Percentiles rank a stretch among this genome's conserved stretches.
Evolutionary conservation across 2,113 vertebrate genomes (phyloP).

Genomic region (Laterallus jamaicensis): DNA sequence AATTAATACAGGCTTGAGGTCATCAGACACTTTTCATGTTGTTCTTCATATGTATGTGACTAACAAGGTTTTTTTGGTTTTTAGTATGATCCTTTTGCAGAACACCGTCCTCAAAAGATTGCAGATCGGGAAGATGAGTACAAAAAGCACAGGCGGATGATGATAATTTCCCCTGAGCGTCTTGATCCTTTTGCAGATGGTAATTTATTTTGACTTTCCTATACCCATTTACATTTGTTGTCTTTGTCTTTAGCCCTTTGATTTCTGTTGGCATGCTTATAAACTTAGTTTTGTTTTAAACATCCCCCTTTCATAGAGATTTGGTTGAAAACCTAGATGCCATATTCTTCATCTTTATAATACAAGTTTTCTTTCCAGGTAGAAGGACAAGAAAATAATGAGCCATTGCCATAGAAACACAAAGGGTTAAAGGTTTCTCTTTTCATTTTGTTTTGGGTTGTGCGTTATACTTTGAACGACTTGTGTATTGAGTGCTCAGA

Average conservation of each 20-base stretch:
- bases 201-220: slow-evolving; percentile 84
- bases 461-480: slow-evolving; percentile 76
- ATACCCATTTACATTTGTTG: slow-evolving; percentile 70
- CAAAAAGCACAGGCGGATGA: slow-evolving; percentile 93
- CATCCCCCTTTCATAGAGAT: slow-evolving; percentile 75
- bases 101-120: slow-evolving; percentile 94
- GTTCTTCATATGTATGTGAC: background rate
- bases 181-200: slow-evolving; percentile 99
- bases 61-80: background rate
- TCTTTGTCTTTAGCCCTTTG: slow-evolving; percentile 82
- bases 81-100: slow-evolving; percentile 97
- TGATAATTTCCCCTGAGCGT: slow-evolving; percentile 99
- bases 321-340: slow-evolving; percentile 82
- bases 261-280: slow-evolving; percentile 83
- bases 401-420: slow-evolving; percentile 87
- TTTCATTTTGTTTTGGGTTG: slow-evolving; percentile 84
- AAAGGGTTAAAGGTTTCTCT: slow-evolving; percentile 88
- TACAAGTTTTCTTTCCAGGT: slow-evolving; percentile 87
- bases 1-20: background rate
- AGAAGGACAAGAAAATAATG: slow-evolving; percentile 87
- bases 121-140: slow-evolving; percentile 97
- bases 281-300: slow-evolving; percentile 79
- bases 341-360: slow-evolving; percentile 84
- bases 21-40: background rate
- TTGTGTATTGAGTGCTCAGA: slow-evolving; percentile 77